Evolutionary conservation across 2,888 invertebrate species (phyloP).

Genomic region (Cartodere bifasciata): DNA sequence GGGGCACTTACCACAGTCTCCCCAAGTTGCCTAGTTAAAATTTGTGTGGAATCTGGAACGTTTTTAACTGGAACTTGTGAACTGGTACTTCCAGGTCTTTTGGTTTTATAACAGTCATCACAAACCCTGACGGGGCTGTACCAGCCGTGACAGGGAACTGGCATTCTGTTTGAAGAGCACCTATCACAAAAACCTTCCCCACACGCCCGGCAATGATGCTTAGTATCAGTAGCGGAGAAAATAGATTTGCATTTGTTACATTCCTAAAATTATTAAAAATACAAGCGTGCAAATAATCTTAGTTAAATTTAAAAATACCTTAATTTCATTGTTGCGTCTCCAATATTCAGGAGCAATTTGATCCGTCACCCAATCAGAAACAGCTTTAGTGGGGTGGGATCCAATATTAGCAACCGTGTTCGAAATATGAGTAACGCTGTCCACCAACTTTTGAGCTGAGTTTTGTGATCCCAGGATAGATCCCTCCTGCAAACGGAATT

Average conservation of each 20-base stretch:
- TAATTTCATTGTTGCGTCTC: conserved; percentile 64
- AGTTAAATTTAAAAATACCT: conserved; percentile 33
- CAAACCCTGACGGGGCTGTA: conserved; percentile 58
- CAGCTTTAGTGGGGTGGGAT: conserved; percentile 54
- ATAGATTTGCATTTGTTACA: conserved; percentile 51
- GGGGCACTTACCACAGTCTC: conserved; percentile 63
- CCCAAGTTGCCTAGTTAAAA: conserved; percentile 48
- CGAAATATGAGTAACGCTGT: conserved; percentile 44
- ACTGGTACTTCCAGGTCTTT: too few relatives aligned
- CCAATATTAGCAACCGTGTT: conserved; percentile 49
- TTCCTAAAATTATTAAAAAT: conserved; percentile 32
- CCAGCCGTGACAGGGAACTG: conserved; percentile 66
- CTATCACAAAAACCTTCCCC: conserved; percentile 67
- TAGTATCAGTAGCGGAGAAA: conserved; percentile 44
- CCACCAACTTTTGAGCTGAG: conserved; percentile 40
- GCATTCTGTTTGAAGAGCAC: conserved; percentile 53
- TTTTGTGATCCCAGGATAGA: conserved; percentile 28
- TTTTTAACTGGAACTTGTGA: too few relatives aligned
- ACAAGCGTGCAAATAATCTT: not conserved
- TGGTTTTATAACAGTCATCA: conserved; percentile 44
- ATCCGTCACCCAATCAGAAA: conserved; percentile 64
- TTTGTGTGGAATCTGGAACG: conserved; percentile 30
- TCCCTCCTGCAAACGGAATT: conserved; percentile 30
- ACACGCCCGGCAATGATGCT: conserved; percentile 67
- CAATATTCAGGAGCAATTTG: conserved; percentile 69